Percentiles rank a stretch among this genome's conserved stretches.
Conservation (phyloP, 2,797 vertebrate species). For the Agapornis canus region DNA sequence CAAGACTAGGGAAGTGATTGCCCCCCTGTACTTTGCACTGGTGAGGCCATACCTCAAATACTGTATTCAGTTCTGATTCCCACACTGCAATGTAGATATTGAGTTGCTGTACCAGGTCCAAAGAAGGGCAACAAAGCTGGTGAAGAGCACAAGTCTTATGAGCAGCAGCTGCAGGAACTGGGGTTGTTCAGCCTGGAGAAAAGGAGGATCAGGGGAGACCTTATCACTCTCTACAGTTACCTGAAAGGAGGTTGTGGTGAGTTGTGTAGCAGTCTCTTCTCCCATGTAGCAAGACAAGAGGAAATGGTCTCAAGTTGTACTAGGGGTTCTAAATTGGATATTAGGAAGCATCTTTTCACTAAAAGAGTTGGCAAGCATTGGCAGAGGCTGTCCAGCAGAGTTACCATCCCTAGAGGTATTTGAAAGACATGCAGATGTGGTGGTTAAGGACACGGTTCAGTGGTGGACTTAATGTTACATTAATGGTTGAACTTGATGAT, state of each 20-base stretch:
- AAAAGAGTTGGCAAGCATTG: neutral
- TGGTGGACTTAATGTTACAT: neutral
- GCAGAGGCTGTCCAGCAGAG: neutral
- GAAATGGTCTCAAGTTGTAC: neutral
- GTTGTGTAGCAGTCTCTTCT: neutral
- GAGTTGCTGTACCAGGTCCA: neutral
- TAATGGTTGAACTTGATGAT: neutral
- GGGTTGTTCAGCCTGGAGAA: neutral
- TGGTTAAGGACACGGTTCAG: neutral
- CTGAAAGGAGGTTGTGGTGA: neutral
- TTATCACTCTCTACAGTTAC: neutral
- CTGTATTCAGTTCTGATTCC: neutral
- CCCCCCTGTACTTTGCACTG: neutral
- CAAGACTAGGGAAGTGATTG: neutral
- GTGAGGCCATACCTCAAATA: neutral
- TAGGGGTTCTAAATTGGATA: neutral
- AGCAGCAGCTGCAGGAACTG: neutral
- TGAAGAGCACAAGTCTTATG: neutral
- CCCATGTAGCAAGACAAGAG: neutral
- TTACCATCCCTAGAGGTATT: neutral
- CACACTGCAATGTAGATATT: neutral
- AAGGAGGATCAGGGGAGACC: neutral
- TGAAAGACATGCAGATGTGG: neutral
- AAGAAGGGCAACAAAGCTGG: neutral
- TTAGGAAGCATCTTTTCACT: neutral